Percentiles rank a stretch among this genome's conserved stretches.
Conservation (phyloP, 2,113 vertebrate genomes). For the Ictalurus punctatus region DNA sequence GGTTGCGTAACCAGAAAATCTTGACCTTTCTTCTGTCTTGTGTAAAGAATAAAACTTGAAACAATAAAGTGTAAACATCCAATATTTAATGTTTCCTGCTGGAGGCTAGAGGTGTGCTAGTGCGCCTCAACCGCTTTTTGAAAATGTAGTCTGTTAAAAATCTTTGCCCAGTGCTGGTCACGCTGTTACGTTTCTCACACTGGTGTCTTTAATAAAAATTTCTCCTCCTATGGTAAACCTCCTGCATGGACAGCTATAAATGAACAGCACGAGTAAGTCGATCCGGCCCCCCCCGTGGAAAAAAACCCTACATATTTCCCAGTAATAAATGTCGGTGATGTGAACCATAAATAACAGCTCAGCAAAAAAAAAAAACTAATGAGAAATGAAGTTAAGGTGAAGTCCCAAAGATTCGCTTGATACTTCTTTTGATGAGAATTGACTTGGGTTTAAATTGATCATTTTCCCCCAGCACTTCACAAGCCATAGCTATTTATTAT, state of each 20-base stretch:
- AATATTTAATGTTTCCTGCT: background rate
- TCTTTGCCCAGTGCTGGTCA: background rate
- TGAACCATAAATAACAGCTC: background rate
- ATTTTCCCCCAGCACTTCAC: background rate
- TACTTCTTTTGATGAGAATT: background rate
- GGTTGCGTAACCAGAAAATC: background rate
- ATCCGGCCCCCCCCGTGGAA: background rate
- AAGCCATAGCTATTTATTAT: background rate
- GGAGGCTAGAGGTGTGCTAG: background rate
- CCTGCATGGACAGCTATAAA: background rate
- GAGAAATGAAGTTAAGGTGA: background rate
- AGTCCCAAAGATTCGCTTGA: no score
- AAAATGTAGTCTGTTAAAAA: background rate
- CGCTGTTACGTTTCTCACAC: background rate
- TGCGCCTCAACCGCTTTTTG: background rate
- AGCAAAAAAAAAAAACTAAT: no score
- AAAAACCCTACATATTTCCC: no score
- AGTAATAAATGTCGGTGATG: background rate
- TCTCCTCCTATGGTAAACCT: background rate
- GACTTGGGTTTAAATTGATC: background rate
- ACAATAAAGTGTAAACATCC: background rate
- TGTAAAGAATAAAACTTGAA: no score
- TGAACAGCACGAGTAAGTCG: background rate
- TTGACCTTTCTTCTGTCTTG: background rate
- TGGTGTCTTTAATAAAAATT: background rate